phyloP scores from a whole-genome alignment of 2,888 invertebrate genomes.

The Teleogryllus oceanicus region DNA sequence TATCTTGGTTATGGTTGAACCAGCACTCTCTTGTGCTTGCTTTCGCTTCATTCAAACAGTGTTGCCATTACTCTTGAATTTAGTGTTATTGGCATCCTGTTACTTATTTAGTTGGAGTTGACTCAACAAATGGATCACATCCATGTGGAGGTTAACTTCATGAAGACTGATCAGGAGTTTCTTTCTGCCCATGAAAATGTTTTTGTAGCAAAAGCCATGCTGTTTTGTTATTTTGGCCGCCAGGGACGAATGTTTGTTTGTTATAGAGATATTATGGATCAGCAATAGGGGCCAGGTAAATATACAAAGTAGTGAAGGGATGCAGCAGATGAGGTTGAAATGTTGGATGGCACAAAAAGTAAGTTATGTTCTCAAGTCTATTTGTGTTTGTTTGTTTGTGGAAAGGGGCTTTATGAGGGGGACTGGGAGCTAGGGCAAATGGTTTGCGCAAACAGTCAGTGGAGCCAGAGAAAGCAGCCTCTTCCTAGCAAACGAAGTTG shows the following conservation, averaged over 20 bases:
- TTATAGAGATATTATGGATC: not conserved
- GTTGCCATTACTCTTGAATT: not conserved
- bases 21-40: conserved; percentile 5
- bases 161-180: not conserved
- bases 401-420: not conserved
- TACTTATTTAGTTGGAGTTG: not conserved
- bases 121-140: not conserved
- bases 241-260: not conserved
- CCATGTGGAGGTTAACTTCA: not conserved
- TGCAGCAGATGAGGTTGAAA: not conserved
- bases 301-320: not conserved
- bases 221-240: not conserved
- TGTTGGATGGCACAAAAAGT: not conserved
- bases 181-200: not conserved
- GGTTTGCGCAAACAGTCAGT: conserved; percentile 18
- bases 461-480: conserved; percentile 5
- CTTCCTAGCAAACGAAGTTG: not conserved
- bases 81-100: not conserved
- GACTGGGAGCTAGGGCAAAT: not conserved
- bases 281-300: not conserved
- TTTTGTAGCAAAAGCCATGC: not conserved
- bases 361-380: not conserved
- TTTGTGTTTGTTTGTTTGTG: not conserved
- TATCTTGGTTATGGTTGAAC: not conserved
- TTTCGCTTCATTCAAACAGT: not conserved